Evolutionary conservation across 53 echinoderm and acorn worm species (phyloP).

Genomic region (Paelopatides confundens): DNA sequence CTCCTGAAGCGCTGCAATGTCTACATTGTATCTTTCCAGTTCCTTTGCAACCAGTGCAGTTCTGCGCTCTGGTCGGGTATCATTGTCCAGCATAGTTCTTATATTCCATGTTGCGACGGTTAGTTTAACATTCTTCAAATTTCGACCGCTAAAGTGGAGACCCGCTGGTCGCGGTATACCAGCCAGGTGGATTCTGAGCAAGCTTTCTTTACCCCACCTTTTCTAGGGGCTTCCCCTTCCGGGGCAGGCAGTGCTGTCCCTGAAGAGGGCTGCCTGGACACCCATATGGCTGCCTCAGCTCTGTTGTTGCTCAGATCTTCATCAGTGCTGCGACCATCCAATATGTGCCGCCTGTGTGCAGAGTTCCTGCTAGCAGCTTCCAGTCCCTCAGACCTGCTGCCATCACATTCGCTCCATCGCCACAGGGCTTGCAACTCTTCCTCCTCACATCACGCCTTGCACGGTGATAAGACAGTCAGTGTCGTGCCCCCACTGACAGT

Average conservation of each 20-base stretch:
- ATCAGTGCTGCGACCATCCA: constrained; percentile 53
- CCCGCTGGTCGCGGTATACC: constrained; percentile 4
- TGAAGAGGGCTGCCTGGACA: constrained; percentile 30
- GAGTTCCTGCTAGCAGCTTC: constrained; percentile 55
- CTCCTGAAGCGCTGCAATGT: too few species aligned
- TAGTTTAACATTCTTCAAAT: neutral
- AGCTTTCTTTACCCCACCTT: constrained; percentile 20
- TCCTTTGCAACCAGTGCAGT: too few species aligned
- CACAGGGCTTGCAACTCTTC: neutral
- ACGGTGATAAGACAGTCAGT: too few species aligned
- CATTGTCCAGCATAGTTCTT: too few species aligned
- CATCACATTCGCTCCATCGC: constrained; percentile 11
- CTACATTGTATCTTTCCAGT: too few species aligned
- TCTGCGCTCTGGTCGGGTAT: too few species aligned
- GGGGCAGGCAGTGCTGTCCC: constrained; percentile 37
- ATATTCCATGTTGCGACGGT: constrained; percentile 18
- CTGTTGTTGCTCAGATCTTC: too few species aligned
- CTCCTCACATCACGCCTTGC: neutral
- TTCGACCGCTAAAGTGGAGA: neutral
- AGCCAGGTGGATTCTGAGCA: neutral
- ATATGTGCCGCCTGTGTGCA: constrained; percentile 64
- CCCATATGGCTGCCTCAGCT: neutral
- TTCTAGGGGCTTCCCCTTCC: constrained; percentile 6
- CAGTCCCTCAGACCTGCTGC: constrained; percentile 63
- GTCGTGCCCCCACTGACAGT: too few species aligned